Evolutionary conservation across 1,140 invertebrate genomes (phyloP), one percentile per base, ranked within the genome.

Genomic region (Notospermus geniculatus): DNA sequence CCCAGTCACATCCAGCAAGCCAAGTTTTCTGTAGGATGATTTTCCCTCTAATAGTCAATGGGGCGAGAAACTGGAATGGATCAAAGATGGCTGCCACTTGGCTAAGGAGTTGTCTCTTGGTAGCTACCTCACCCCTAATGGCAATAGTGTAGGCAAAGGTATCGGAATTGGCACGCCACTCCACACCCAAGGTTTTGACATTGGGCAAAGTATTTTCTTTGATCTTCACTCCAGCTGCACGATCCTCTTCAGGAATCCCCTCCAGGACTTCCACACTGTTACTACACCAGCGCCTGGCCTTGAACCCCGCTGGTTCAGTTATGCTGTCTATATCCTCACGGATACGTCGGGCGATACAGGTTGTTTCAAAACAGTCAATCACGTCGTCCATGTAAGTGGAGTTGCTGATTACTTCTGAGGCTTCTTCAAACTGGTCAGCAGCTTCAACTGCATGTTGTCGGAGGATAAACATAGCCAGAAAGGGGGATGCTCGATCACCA

Each of bases 131-230:
- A 2, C 39, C 4, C 9, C 39, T 17, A 2, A 17, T 2, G 4
- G 2, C 5, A 13, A 41, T 30, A 7, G 46, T 32, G 32, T 39
- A 57, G 13, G 15, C 13, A 36, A 69, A 69, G 30, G 30, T 17
- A 41, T 62, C 64, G n/a, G 25, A 13, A 13, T 66, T 36, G 1
- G 64, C 61, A 15, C 17, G 17, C 67, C 67, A 67, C 15, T 46
- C 4, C 4, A 50, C 46, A 7, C 46, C 46, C n/a, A 50, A n/a
- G n/a, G 25, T 27, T 50, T 50, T 50, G 5, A 27, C n/a, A 23
- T n/a, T 50, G 9, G 25, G 46, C 46, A 50, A 50, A 15, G 5
- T 36, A n/a, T 50, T 50, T 9, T 50, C 46, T 50, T 50, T 19
- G 25, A 50, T 50, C n/a, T 50, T 50, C n/a, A 50, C n/a, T 36